Evolutionary conservation across 2,113 vertebrate genomes (phyloP).

Genomic region (Turnix velox): DNA sequence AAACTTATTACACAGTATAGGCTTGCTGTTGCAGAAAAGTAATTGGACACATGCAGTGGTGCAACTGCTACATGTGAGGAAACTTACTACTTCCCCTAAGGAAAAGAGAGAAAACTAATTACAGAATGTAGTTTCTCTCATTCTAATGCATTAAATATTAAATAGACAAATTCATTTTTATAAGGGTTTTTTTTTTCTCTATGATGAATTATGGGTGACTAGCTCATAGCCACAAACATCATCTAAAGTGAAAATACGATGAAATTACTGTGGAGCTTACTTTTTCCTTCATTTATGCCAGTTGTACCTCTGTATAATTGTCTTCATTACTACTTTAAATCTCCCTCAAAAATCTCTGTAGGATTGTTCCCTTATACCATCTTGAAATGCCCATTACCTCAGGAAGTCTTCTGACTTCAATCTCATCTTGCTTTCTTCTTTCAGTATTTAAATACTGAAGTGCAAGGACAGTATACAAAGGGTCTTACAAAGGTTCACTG

Average conservation of each 20-base stretch:
- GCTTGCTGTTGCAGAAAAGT: not conserved
- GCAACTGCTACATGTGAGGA: not conserved
- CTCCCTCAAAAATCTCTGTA: not conserved
- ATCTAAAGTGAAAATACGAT: not conserved
- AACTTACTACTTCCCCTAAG: not conserved
- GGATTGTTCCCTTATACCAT: not conserved
- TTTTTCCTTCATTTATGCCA: not conserved
- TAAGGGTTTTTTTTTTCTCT: not conserved
- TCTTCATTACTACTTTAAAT: not conserved
- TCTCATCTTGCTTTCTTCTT: not conserved
- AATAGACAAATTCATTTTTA: not conserved
- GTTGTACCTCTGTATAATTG: not conserved
- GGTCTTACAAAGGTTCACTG: not conserved
- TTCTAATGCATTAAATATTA: not conserved
- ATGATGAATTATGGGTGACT: not conserved
- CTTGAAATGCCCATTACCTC: not conserved
- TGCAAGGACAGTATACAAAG: not conserved
- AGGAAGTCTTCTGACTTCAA: not conserved
- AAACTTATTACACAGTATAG: not conserved
- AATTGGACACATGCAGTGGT: not conserved
- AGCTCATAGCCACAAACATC: not conserved
- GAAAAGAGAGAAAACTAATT: not conserved
- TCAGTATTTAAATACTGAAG: not conserved
- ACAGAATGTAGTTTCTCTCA: not conserved
- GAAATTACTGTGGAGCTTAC: not conserved